phyloP scores from a whole-genome alignment of 2,888 invertebrate species.

The Axea sp. region DNA sequence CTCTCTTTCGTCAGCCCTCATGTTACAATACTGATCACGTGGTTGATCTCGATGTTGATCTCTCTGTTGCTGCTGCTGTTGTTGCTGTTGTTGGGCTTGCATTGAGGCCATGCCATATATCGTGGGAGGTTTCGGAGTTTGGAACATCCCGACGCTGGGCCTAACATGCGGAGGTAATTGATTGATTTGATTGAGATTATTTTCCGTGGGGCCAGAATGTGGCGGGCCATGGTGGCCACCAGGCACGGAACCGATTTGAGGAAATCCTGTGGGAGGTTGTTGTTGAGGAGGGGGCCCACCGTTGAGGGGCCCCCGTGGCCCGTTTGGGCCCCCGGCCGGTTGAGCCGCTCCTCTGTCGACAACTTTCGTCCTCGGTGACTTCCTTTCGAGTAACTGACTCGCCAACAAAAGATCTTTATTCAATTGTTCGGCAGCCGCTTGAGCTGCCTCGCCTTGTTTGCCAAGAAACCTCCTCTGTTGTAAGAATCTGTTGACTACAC shows the following conservation, averaged over 20 bases:
- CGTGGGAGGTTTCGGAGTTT: conserved; percentile 89
- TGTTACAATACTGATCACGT: conserved; percentile 75
- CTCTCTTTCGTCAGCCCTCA: conserved; percentile 75
- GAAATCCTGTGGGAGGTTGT: conserved; percentile 80
- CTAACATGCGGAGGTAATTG: conserved; percentile 83
- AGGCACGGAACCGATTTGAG: conserved; percentile 81
- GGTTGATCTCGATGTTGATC: conserved; percentile 75
- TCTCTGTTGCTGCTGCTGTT: conserved; percentile 72
- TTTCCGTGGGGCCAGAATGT: conserved; percentile 78
- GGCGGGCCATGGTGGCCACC: conserved; percentile 75
- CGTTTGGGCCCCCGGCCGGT: conserved; percentile 79
- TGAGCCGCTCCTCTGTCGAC: conserved; percentile 83
- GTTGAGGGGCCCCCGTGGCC: conserved; percentile 78
- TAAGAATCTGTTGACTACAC: conserved; percentile 90
- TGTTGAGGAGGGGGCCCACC: conserved; percentile 77
- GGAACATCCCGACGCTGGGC: conserved; percentile 88
- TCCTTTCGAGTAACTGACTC: conserved; percentile 89
- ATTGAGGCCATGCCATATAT: conserved; percentile 79
- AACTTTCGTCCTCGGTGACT: conserved; percentile 89
- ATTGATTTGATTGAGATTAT: conserved; percentile 82
- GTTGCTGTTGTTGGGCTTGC: conserved; percentile 81
- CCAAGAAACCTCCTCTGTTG: conserved; percentile 88
- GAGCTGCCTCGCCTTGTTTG: conserved; percentile 89
- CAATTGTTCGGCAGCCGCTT: conserved; percentile 89
- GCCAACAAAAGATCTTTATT: conserved; percentile 92